Percentiles rank a stretch among this genome's conserved stretches.
Evolutionary conservation across 2,888 invertebrate species (phyloP).

Genomic region (Caenorhabditis angaria): DNA sequence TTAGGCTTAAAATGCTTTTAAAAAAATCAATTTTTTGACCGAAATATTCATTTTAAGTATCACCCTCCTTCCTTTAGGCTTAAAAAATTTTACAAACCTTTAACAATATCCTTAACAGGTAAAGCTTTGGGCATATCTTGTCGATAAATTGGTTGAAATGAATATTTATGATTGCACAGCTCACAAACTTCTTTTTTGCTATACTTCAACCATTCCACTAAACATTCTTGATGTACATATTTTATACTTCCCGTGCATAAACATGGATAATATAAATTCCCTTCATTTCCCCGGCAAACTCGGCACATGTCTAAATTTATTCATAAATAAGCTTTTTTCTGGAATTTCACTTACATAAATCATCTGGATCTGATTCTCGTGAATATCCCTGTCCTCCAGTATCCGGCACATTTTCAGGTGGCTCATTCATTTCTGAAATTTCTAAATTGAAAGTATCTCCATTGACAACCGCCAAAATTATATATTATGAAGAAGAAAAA

Average conservation of each 20-base stretch:
- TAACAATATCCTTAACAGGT: slow-evolving; percentile 89
- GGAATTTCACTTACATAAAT: slow-evolving; percentile 22
- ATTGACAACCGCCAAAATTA: too few species aligned
- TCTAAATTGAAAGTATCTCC: background rate
- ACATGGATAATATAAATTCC: slow-evolving; percentile 95
- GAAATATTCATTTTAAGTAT: too few species aligned
- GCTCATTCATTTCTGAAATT: background rate
- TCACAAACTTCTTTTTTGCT: slow-evolving; percentile 91
- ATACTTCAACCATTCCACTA: slow-evolving; percentile 98
- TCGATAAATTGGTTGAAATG: slow-evolving; percentile 98
- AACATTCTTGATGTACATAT: slow-evolving; percentile 90
- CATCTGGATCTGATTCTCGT: slow-evolving; percentile 22
- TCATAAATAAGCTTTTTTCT: background rate
- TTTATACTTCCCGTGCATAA: slow-evolving; percentile 99
- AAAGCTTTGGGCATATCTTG: slow-evolving; percentile 98
- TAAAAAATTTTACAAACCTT: too few species aligned
- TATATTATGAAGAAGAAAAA: too few species aligned
- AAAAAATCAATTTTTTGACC: too few species aligned
- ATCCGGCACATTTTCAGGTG: background rate
- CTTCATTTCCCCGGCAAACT: slow-evolving; percentile 95
- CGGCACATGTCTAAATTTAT: slow-evolving; percentile 86
- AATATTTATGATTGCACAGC: slow-evolving; percentile 84
- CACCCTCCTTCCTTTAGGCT: too few species aligned
- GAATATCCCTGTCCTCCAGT: background rate
- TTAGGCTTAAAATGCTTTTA: too few species aligned